Evolutionary conservation across 2,888 invertebrate genomes (phyloP).

Genomic region (Platerodrilus igneus): DNA sequence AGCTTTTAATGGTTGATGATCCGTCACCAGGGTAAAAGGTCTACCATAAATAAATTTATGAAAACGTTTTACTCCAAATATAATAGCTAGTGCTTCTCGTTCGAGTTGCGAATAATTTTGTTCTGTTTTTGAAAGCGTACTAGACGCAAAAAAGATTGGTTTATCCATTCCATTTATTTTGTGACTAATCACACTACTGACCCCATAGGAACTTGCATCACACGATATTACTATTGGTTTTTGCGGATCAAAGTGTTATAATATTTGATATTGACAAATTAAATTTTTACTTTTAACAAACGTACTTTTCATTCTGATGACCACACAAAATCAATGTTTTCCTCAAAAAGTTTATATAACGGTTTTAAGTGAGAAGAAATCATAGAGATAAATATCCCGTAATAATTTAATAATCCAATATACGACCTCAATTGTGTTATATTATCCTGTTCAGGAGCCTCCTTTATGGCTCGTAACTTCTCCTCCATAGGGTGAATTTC

Average conservation of each 20-base stretch:
- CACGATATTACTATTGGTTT: slow-evolving; percentile 30
- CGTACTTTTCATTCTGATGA: slow-evolving; percentile 10
- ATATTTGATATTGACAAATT: slow-evolving; percentile 16
- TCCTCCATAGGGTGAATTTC: slow-evolving; percentile 35
- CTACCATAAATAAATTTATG: slow-evolving; percentile 38
- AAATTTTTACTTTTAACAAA: slow-evolving; percentile 24
- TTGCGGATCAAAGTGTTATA: slow-evolving; percentile 26
- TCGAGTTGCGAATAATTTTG: slow-evolving; percentile 36
- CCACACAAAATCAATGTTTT: slow-evolving; percentile 17
- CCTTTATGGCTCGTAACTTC: slow-evolving; percentile 13
- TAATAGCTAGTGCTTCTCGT: slow-evolving; percentile 37
- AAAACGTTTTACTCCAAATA: slow-evolving; percentile 36
- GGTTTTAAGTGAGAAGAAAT: slow-evolving; percentile 15
- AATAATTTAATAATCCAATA: slow-evolving; percentile 23
- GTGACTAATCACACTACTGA: slow-evolving; percentile 34
- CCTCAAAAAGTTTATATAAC: slow-evolving; percentile 18
- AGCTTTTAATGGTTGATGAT: slow-evolving; percentile 5
- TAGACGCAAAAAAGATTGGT: slow-evolving; percentile 35
- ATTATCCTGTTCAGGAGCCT: slow-evolving; percentile 20
- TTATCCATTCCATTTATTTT: slow-evolving; percentile 31
- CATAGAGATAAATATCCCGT: slow-evolving; percentile 23
- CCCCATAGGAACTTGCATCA: slow-evolving; percentile 33
- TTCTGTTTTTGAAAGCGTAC: slow-evolving; percentile 34
- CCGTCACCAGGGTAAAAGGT: slow-evolving; percentile 27
- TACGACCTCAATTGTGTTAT: slow-evolving; percentile 18